Percentiles rank a stretch among this genome's conserved stretches.
Evolutionary conservation across 2,797 vertebrate species (phyloP).

Genomic region (Dipus sagitta): DNA sequence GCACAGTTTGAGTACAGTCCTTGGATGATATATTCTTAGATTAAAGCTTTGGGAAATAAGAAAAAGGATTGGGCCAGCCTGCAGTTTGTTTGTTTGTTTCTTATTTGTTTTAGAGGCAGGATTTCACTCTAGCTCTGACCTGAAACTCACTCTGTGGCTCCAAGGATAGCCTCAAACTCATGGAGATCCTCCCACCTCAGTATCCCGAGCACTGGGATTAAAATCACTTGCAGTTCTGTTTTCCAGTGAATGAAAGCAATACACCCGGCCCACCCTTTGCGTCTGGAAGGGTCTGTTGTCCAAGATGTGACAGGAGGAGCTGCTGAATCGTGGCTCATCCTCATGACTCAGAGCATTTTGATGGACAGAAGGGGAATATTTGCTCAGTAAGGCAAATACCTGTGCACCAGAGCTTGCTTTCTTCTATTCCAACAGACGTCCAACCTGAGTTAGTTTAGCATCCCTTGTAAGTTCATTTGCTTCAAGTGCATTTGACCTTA

Average conservation of each 20-base stretch:
- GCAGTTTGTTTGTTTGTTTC: neutral
- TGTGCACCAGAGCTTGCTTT: neutral
- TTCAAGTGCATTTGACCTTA: conserved; percentile 36
- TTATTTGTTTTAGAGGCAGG: neutral
- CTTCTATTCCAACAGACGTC: conserved; percentile 4
- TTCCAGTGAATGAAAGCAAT: neutral
- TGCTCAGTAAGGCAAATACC: neutral
- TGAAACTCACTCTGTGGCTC: neutral
- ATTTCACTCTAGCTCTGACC: neutral
- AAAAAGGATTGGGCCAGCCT: neutral
- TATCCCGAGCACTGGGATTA: neutral
- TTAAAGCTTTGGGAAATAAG: conserved; percentile 49
- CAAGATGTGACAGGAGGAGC: neutral
- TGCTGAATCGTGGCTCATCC: neutral
- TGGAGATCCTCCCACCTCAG: too few relatives aligned
- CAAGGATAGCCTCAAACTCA: neutral
- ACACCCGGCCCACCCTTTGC: neutral
- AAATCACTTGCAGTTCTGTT: conserved; percentile 15
- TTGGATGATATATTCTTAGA: neutral
- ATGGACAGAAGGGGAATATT: neutral
- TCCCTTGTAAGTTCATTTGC: neutral
- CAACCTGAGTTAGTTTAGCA: neutral
- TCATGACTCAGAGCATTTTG: neutral
- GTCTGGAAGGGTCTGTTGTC: neutral
- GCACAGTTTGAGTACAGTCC: neutral